Evolutionary conservation across 2,797 vertebrate species (phyloP).

Genomic region (Leptodactylus fallax): DNA sequence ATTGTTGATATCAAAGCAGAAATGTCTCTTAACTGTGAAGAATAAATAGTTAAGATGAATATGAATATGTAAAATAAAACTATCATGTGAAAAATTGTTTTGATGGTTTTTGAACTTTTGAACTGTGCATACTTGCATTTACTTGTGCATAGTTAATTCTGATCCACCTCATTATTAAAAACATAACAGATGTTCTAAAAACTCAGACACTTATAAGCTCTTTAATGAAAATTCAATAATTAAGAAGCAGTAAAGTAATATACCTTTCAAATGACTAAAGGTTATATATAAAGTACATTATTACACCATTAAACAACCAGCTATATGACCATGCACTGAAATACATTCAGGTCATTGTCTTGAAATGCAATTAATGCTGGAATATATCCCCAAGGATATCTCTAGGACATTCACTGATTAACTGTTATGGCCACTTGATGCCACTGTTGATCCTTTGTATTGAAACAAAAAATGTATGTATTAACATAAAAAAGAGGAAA

Average conservation of each 20-base stretch:
- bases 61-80: neutral
- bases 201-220: constrained; percentile 27
- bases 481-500: neutral
- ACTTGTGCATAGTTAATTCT: constrained; percentile 6
- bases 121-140: neutral
- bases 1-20: neutral
- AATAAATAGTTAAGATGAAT: neutral
- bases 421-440: constrained; percentile 27
- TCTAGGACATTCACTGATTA: neutral
- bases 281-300: constrained; percentile 59
- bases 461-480: constrained; percentile 23
- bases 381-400: constrained; percentile 29
- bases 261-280: constrained; percentile 50
- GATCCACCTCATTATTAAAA: constrained; percentile 66
- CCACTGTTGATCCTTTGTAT: constrained; percentile 21
- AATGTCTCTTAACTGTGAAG: too few relatives aligned
- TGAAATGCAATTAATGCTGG: constrained; percentile 24
- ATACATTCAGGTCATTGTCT: constrained; percentile 9
- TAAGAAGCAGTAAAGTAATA: constrained; percentile 58
- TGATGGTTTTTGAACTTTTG: neutral
- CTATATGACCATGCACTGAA: constrained; percentile 38
- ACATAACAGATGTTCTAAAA: constrained; percentile 80
- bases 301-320: constrained; percentile 57
- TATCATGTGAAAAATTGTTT: neutral
- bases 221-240: constrained; percentile 59